Conservation (phyloP, 2,113 vertebrate genomes). For the Phalacrocorax carbo region DNA sequence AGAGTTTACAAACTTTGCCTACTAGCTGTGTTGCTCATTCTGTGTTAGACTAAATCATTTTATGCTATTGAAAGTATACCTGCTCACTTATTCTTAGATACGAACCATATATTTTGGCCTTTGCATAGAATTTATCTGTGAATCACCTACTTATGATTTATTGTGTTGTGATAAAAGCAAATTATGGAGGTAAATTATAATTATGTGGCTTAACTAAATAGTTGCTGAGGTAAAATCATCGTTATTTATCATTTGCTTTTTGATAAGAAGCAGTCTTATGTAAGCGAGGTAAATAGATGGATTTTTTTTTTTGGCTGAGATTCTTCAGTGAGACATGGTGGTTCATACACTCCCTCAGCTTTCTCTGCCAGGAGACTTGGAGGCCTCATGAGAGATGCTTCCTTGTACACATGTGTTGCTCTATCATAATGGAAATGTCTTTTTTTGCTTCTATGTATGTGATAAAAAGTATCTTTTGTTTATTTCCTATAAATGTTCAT, state of each 20-base stretch:
- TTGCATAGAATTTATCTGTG: neutral
- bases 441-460: neutral
- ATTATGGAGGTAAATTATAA: neutral
- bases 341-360: neutral
- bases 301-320: neutral
- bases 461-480: neutral
- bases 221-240: neutral
- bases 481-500: neutral
- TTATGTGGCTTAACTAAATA: neutral
- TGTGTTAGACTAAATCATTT: neutral
- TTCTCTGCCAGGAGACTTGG: neutral
- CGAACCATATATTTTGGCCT: neutral
- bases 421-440: neutral
- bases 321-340: neutral
- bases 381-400: neutral
- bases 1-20: neutral
- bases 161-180: neutral
- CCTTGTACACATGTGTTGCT: neutral
- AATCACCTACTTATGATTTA: neutral
- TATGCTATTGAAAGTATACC: neutral
- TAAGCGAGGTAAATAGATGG: neutral
- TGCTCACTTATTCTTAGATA: neutral
- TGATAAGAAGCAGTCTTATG: neutral
- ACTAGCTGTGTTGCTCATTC: neutral
- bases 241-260: neutral